Evolutionary conservation across 2,797 vertebrate species (phyloP).

Genomic region (Jordanella pulchra): DNA sequence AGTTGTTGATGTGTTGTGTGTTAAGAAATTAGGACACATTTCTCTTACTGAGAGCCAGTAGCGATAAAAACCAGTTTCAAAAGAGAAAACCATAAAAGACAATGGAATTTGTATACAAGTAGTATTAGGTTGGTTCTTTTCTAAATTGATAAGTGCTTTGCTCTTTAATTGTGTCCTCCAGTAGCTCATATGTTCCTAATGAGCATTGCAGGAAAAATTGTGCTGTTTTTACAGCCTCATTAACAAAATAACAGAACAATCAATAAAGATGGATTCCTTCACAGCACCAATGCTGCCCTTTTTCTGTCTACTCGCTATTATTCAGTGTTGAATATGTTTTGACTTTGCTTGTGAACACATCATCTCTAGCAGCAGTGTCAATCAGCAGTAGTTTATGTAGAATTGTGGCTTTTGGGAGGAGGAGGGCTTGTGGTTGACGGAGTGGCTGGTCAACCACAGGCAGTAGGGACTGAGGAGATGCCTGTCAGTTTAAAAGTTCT

Average conservation of each 20-base stretch:
- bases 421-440: conserved; percentile 30
- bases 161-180: conserved; percentile 12
- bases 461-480: conserved; percentile 20
- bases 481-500: conserved; percentile 33
- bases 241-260: conserved; percentile 69
- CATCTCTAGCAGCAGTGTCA: conserved; percentile 37
- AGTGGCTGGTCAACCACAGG: conserved; percentile 22
- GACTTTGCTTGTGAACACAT: conserved; percentile 54
- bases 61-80: background rate
- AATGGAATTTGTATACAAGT: too few relatives aligned
- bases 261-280: conserved; percentile 62
- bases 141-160: conserved; percentile 10
- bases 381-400: conserved; percentile 60
- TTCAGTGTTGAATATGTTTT: conserved; percentile 45
- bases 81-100: background rate
- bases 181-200: conserved; percentile 37
- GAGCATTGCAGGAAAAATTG: conserved; percentile 53
- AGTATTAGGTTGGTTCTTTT: background rate
- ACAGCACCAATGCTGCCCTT: conserved; percentile 14
- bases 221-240: conserved; percentile 70
- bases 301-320: conserved; percentile 57
- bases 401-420: conserved; percentile 37
- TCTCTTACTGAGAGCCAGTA: background rate
- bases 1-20: background rate
- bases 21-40: background rate